Percentiles rank a stretch among this genome's conserved stretches.
These are phyloP conservation scores for Scomberomorus guttatus DNA, from an alignment of 2,797 vertebrate genomes.

Conservation along the genomic window DNA sequence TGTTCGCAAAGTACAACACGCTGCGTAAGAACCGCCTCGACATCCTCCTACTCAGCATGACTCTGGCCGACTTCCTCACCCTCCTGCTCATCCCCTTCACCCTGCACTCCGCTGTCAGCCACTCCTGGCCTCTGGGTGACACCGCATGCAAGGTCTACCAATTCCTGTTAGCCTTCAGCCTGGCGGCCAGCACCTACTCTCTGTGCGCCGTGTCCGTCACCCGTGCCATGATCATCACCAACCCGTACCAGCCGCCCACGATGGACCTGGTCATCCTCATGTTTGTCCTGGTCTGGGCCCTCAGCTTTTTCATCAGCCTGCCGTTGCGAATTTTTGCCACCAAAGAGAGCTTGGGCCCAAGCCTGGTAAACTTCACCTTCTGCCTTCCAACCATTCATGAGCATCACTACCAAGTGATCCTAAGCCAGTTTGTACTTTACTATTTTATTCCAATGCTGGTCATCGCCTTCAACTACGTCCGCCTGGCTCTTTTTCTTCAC, in stretches of 20 bases:
- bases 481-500: constrained; percentile 83
- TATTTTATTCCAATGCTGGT: constrained; percentile 84
- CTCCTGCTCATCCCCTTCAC: constrained; percentile 86
- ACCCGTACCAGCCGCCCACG: constrained; percentile 81
- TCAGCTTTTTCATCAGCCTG: constrained; percentile 86
- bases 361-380: constrained; percentile 75
- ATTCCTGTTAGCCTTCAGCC: constrained; percentile 85
- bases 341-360: constrained; percentile 70
- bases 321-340: constrained; percentile 83
- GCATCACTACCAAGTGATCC: constrained; percentile 84
- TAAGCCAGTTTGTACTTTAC: constrained; percentile 85
- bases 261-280: constrained; percentile 81
- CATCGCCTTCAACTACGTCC: constrained; percentile 85
- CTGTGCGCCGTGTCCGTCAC: constrained; percentile 86
- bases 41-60: constrained; percentile 86
- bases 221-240: constrained; percentile 84
- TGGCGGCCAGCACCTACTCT: constrained; percentile 87
- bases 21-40: constrained; percentile 85
- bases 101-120: constrained; percentile 78
- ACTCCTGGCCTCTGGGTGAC: constrained; percentile 84
- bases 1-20: constrained; percentile 85
- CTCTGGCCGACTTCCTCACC: constrained; percentile 84
- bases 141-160: constrained; percentile 87
- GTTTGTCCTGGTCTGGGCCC: constrained; percentile 82
- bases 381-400: constrained; percentile 84